Evolutionary conservation across 2,113 vertebrate species (phyloP), one percentile per base, ranked within the genome.

Genomic region (Smithornis capensis): DNA sequence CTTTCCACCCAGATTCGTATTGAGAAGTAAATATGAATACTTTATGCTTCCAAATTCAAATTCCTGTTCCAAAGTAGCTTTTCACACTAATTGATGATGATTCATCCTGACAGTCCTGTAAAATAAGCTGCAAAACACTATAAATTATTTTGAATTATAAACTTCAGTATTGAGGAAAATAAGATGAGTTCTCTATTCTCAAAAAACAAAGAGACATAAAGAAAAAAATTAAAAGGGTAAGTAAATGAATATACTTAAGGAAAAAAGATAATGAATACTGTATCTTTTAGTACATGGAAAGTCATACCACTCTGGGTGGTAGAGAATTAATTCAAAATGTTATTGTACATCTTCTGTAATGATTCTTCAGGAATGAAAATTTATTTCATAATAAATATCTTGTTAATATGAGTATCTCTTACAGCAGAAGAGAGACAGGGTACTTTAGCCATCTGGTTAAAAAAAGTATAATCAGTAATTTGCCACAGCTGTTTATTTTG

Each of bases 61-160:
- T 83, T 68, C 50, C 62, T 92, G 12, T 82, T 95, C 56, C 77
- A 82, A 87, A 94, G 60, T 35, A 35, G 42, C 83, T 87, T 79
- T 81, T 95, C 84, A 86, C 4, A 83, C 64, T 96, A 95, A 97
- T 73, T 92, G 78, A 97, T 88, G 78, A 81, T 95, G 64, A 96
- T 95, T 96, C 42, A 83, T 94, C 97, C 83, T 94, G 87, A 96
- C 67, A 95, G 70, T 84, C 55, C 64, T 87, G 53, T 92, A 95
- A 96, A 89, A 96, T 91, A 89, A 89, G 13, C 22, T 92, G 63
- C 90, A 88, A 90, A 37, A 49, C 18, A 28, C 4, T 49, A 33
- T 53, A 81, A 87, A 74, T 80, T 77, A 74, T 68, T 88, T 88
- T 90, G 29, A 91, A 63, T 74, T 65, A 28, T 49, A n/a, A 77